These are phyloP conservation scores for Poecilobothrus nobilitatus DNA, from an alignment of 2,888 invertebrate species.

Conservation along the genomic window DNA sequence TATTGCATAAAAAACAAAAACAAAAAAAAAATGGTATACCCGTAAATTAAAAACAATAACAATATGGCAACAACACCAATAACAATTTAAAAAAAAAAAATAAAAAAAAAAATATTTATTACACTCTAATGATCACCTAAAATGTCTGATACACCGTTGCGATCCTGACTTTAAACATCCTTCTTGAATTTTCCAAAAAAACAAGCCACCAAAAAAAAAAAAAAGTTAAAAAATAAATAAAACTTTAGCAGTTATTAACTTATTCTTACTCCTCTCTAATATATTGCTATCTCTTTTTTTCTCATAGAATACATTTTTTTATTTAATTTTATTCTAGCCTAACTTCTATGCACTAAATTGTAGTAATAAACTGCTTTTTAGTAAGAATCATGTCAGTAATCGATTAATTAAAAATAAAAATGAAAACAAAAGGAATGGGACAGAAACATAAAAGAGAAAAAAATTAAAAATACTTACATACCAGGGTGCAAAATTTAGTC, in stretches of 20 bases:
- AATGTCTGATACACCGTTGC: slow-evolving; percentile 1
- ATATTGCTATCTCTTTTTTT: too few relatives aligned
- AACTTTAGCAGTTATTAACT: too few relatives aligned
- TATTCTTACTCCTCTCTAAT: too few relatives aligned
- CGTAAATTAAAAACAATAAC: neutral
- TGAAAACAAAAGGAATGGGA: neutral
- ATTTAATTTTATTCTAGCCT: neutral
- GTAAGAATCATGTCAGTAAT: slow-evolving; percentile 4
- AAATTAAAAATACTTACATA: neutral
- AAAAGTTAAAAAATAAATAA: too few relatives aligned
- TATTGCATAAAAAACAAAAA: neutral
- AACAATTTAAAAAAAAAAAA: too few relatives aligned
- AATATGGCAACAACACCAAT: neutral
- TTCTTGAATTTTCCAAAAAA: neutral
- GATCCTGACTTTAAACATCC: neutral
- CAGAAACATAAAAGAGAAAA: neutral
- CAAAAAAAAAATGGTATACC: neutral
- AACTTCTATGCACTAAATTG: neutral
- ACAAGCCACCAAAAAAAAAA: too few relatives aligned
- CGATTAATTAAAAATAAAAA: neutral
- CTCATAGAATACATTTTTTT: neutral
- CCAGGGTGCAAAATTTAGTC: neutral
- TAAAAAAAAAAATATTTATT: neutral
- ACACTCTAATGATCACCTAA: slow-evolving; percentile 1
- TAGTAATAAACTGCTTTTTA: neutral